These are phyloP conservation scores for Chaetodon auriga DNA, from an alignment of 2,113 vertebrate genomes.

Conservation along the genomic window DNA sequence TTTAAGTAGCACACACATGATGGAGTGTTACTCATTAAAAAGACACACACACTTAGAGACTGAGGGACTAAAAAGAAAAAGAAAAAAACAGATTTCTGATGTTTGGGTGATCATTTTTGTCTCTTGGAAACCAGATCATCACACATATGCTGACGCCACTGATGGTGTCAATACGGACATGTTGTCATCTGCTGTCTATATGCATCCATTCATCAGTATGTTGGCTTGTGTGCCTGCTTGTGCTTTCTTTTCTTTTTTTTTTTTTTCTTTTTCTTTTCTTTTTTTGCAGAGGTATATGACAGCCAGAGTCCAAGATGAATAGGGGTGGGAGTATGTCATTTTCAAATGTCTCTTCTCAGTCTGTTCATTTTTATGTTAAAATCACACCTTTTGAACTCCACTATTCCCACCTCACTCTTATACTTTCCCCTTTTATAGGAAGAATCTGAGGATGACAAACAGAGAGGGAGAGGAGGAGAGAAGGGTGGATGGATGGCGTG, in stretches of 20 bases:
- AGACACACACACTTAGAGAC: not conserved
- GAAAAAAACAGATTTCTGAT: not conserved
- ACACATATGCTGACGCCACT: conserved; percentile 26
- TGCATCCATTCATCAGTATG: not conserved
- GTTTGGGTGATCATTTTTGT: not conserved
- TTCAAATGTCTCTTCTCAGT: conserved; percentile 40
- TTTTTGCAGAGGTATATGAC: conserved; percentile 9
- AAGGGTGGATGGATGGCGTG: conserved; percentile 29
- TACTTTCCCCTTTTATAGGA: conserved; percentile 6
- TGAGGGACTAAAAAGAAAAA: too few species aligned
- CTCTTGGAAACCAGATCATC: not conserved
- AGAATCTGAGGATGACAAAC: conserved; percentile 33
- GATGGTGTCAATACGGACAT: conserved; percentile 28
- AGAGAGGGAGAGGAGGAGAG: not conserved
- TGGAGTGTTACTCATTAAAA: not conserved
- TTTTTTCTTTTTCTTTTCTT: not conserved
- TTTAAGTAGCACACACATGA: not conserved
- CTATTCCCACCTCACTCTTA: conserved; percentile 8
- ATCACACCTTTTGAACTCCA: conserved; percentile 44
- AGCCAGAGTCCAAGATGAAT: conserved; percentile 50
- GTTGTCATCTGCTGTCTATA: conserved; percentile 18
- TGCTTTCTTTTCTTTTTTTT: not conserved
- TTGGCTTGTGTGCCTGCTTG: not conserved
- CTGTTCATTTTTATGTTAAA: conserved; percentile 35
- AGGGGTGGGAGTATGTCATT: conserved; percentile 54